Conservation (phyloP, 1,140 invertebrate genomes). For the Argopecten irradians region DNA sequence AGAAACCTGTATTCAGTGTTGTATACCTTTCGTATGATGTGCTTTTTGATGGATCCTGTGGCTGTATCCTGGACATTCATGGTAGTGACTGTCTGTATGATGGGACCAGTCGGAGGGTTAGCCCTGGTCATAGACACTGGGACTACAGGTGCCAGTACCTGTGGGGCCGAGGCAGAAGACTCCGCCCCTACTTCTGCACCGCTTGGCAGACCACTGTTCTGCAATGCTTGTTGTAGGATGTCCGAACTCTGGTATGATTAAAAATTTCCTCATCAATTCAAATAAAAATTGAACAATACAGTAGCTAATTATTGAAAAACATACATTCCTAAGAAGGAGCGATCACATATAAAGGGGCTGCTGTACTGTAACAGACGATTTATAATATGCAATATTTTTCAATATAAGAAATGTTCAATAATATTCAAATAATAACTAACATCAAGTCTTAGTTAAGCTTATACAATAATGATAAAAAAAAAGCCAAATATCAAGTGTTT, state of each 20-base stretch:
- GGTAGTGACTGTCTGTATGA: conserved; percentile 54
- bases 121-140: conserved; percentile 16
- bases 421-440: neutral
- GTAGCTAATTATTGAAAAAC: too few species aligned
- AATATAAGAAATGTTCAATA: neutral
- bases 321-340: too few species aligned
- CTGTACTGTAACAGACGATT: too few species aligned
- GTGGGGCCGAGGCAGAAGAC: conserved; percentile 5
- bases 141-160: conserved; percentile 10
- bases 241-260: conserved; percentile 69
- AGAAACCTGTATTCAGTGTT: too few species aligned
- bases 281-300: too few species aligned
- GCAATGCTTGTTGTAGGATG: conserved; percentile 81
- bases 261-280: neutral
- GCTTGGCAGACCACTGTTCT: conserved; percentile 79
- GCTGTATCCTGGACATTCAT: conserved; percentile 75
- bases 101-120: conserved; percentile 22
- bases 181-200: conserved; percentile 40
- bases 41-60: conserved; percentile 74
- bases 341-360: too few species aligned
- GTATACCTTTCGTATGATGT: conserved; percentile 78
- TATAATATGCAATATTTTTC: neutral
- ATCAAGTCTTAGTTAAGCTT: too few species aligned
- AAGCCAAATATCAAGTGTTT: too few species aligned
- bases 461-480: too few species aligned